Base-by-base conservation (phyloP, 2,888 invertebrate species). In the Agonopterix heracliana region DNA sequence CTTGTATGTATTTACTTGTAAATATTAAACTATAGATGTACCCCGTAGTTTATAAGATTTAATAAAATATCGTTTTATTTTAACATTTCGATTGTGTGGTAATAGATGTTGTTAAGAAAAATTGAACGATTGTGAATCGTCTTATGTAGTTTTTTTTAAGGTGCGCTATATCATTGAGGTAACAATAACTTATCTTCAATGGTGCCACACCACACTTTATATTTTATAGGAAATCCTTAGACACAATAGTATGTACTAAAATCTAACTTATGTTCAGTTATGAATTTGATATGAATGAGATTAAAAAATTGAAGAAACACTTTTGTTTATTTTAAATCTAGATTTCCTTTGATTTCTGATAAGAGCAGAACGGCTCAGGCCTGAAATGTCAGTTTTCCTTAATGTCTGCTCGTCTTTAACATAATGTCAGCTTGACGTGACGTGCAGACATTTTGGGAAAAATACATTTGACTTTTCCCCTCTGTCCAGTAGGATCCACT, bases 221-320 rank as follows among this genome's bases (percentile, higher is more conserved):
- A 81, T 80, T 81, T 78, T 78, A 73, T 78, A 81, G 78, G 67
- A 67, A 80, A 76, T 71, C 69, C 63, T 75, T 80, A 80, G 75
- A 73, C 61, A 75, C 72, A 71, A 73, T 81, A 81, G 76, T 62
- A 61, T 68, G 64, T 68, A 64, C 73, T 78, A 79, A 79, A 74
- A 72, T 68, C 64, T 80, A 82, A 85, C 76, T 81, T 84, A 85
- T 85, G 82, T 85, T 84, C 85, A 70, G 71, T 85, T 26, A 26
- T 26, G 26, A 81, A 81, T 86, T 86, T 87, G 83, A 84, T 85
- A 87, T 85, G 76, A 69, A 78, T 77, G 85, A 87, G 84, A 86
- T 84, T 86, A 86, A 86, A 85, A 81, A 64, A 66, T 57, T 67
- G 72, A 71, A 58, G 55, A 66, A 66, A 52, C 41, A 53, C 57